phyloP scores from a whole-genome alignment of 2,888 invertebrate species.

The Lasioglossum calceatum region DNA sequence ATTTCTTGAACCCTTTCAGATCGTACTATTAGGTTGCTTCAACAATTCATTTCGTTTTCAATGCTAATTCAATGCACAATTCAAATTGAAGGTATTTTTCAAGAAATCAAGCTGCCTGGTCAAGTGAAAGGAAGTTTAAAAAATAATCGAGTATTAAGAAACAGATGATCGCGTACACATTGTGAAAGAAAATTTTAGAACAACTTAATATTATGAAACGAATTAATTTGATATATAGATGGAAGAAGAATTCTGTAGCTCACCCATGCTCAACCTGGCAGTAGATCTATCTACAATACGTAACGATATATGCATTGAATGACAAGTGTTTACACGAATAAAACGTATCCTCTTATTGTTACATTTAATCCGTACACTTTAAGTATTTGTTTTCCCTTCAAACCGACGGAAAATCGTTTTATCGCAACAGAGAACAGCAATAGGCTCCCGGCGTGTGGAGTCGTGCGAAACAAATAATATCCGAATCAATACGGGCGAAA shows the following conservation, averaged over 20 bases:
- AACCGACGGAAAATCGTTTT: neutral
- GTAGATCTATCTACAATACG: neutral
- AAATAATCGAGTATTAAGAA: neutral
- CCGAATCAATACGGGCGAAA: neutral
- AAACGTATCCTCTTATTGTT: neutral
- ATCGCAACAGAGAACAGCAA: neutral
- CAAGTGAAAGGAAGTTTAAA: neutral
- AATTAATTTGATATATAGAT: neutral
- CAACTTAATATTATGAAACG: neutral
- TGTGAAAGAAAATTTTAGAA: neutral
- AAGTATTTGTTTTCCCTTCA: neutral
- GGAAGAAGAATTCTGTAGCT: neutral
- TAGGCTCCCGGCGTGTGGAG: neutral
- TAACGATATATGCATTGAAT: neutral
- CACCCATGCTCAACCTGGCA: neutral
- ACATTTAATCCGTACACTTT: neutral
- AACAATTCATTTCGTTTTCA: no score
- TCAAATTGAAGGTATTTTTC: neutral
- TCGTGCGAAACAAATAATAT: slow-evolving; percentile 10
- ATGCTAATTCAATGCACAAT: no score
- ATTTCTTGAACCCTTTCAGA: neutral
- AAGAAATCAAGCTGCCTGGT: neutral
- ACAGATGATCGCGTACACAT: neutral
- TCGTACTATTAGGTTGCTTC: neutral
- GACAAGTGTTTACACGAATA: neutral